phyloP scores from a whole-genome alignment of 1,140 invertebrate species.

The Elymnias hypermnestra region DNA sequence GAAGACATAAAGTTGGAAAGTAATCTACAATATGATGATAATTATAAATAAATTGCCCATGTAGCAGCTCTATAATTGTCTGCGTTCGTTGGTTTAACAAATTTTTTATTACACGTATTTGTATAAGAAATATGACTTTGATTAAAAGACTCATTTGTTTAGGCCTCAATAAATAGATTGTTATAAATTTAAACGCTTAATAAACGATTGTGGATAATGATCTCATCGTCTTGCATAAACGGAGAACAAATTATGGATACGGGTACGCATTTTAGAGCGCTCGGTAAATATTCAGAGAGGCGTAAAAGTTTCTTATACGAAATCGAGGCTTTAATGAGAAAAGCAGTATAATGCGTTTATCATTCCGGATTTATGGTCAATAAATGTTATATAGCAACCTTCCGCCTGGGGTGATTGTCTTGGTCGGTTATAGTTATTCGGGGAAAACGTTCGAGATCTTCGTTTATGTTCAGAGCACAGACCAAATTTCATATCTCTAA shows the following conservation, averaged over 20 bases:
- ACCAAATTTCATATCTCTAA: conserved; percentile 3
- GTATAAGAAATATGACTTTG: conserved; percentile 10
- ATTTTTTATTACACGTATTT: not conserved
- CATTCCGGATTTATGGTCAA: conserved; percentile 33
- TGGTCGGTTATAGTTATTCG: conserved; percentile 20
- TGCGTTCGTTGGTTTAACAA: conserved; percentile 1
- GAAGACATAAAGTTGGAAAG: too few species aligned
- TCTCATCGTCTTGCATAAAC: conserved; percentile 12
- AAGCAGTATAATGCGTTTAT: conserved; percentile 33
- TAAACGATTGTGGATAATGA: conserved; percentile 14
- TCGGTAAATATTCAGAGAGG: conserved; percentile 25
- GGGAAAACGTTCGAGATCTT: conserved; percentile 19
- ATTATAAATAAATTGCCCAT: conserved; percentile 1
- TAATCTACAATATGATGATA: too few species aligned
- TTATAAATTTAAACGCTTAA: conserved; percentile 13
- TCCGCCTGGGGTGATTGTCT: conserved; percentile 23
- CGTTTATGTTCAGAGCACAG: conserved; percentile 10
- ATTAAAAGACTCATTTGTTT: conserved; percentile 17
- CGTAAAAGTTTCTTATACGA: conserved; percentile 29
- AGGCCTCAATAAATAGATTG: conserved; percentile 11
- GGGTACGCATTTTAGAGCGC: conserved; percentile 19
- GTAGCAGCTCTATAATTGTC: conserved; percentile 2
- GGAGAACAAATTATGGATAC: conserved; percentile 13
- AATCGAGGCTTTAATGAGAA: conserved; percentile 33
- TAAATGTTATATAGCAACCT: conserved; percentile 33